Evolutionary conservation across 2,888 invertebrate species (phyloP).

Genomic region (Drosophila flavopinicola): DNA sequence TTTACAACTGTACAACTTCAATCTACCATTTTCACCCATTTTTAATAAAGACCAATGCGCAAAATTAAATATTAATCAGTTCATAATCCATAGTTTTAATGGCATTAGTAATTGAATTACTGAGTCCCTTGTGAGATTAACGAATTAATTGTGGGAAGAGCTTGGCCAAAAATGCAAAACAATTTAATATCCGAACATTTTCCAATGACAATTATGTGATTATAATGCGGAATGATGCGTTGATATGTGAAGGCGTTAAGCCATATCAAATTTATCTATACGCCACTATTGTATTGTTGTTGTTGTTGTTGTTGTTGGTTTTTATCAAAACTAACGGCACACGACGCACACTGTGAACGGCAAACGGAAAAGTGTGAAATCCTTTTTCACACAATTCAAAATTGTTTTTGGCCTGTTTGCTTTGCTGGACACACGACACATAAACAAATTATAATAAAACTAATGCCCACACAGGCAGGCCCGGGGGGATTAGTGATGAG

Average conservation of each 20-base stretch:
- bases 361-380: slow-evolving; percentile 67
- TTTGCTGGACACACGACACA: slow-evolving; percentile 58
- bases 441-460: slow-evolving; percentile 75
- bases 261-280: slow-evolving; percentile 69
- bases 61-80: too few species aligned
- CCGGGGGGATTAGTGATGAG: slow-evolving; percentile 21
- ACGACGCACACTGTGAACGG: slow-evolving; percentile 36
- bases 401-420: slow-evolving; percentile 55
- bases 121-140: too few species aligned
- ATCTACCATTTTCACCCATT: too few species aligned
- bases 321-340: slow-evolving; percentile 54
- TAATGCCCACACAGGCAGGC: slow-evolving; percentile 46
- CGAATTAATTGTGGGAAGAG: slow-evolving; percentile 37
- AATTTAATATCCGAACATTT: slow-evolving; percentile 31
- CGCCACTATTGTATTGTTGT: slow-evolving; percentile 44
- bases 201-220: slow-evolving; percentile 40
- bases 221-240: slow-evolving; percentile 21
- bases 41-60: too few species aligned
- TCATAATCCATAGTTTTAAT: too few species aligned
- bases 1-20: too few species aligned
- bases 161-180: background rate
- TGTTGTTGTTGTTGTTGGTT: slow-evolving; percentile 19
- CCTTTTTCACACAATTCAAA: slow-evolving; percentile 76
- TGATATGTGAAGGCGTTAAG: slow-evolving; percentile 64
- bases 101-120: too few species aligned